Percentiles rank a stretch among this genome's conserved stretches.
Conservation (phyloP, 2,888 invertebrate genomes). For the Athrips mouffetella region DNA sequence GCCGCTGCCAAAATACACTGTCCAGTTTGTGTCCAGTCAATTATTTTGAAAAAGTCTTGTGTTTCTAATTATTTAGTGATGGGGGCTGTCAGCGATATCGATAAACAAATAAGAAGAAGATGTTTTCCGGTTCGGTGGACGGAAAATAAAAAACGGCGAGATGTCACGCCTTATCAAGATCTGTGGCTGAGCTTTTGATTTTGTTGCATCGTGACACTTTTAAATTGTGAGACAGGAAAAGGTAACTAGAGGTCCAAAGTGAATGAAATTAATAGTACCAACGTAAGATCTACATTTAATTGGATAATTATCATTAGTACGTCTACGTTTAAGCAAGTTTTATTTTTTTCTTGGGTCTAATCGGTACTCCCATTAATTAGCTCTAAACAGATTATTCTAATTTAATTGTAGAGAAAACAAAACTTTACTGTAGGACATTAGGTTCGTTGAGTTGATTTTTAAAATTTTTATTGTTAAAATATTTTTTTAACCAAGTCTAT, state of each 20-base stretch:
- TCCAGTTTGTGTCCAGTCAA: slow-evolving; percentile 61
- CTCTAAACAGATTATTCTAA: too few species aligned
- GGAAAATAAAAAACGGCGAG: slow-evolving; percentile 36
- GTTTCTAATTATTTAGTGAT: slow-evolving; percentile 15
- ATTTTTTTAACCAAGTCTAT: too few species aligned
- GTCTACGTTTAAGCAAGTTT: too few species aligned
- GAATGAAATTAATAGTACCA: too few species aligned
- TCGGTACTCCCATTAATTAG: too few species aligned
- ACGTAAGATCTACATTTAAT: background rate
- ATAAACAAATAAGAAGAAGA: slow-evolving; percentile 74
- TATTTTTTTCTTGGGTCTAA: too few species aligned
- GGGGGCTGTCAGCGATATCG: slow-evolving; percentile 56
- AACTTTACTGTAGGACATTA: too few species aligned
- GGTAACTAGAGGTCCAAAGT: too few species aligned
- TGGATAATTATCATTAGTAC: background rate
- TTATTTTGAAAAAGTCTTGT: slow-evolving; percentile 52
- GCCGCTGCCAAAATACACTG: slow-evolving; percentile 23
- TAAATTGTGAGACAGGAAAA: too few species aligned
- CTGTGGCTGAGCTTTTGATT: slow-evolving; percentile 34
- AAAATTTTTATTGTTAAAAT: too few species aligned
- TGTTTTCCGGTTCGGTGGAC: slow-evolving; percentile 53
- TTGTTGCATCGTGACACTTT: background rate
- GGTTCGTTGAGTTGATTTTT: too few species aligned
- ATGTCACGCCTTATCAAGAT: slow-evolving; percentile 42
- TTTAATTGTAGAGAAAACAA: too few species aligned